Evolutionary conservation across 2,113 vertebrate genomes (phyloP).

Genomic region (Chinchilla lanigera): DNA sequence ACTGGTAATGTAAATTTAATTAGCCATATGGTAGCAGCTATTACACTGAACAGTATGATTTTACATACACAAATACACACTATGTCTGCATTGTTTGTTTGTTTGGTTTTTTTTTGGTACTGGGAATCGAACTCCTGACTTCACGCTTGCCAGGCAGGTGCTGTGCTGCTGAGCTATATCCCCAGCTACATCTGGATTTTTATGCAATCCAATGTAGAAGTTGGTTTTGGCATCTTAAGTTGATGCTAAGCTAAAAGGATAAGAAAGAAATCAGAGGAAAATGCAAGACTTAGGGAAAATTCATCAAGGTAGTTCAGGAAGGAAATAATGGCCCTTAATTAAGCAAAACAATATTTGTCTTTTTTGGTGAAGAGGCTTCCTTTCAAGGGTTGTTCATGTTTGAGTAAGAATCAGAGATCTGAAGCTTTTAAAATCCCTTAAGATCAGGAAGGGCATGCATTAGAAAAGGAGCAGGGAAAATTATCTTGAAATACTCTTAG

Average conservation of each 20-base stretch:
- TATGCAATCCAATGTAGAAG: neutral
- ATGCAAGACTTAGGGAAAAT: neutral
- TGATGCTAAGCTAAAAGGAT: neutral
- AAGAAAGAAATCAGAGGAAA: neutral
- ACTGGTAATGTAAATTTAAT: neutral
- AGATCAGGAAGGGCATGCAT: neutral
- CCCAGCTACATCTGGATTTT: neutral
- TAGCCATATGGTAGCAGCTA: neutral
- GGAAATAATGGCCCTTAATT: neutral
- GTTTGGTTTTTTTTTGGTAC: too few relatives aligned
- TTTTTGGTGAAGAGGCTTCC: neutral
- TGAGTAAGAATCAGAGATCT: neutral
- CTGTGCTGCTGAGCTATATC: too few relatives aligned
- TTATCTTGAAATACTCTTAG: neutral
- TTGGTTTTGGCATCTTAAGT: neutral
- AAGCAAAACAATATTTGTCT: neutral
- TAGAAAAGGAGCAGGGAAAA: conserved; percentile 1
- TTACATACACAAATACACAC: neutral
- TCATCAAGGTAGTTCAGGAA: neutral
- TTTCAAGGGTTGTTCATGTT: neutral
- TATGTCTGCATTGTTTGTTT: neutral
- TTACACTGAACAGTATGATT: neutral
- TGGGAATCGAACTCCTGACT: too few relatives aligned
- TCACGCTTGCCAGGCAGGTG: too few relatives aligned
- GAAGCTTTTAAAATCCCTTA: neutral